Evolutionary conservation across 2,797 vertebrate genomes (phyloP).

Genomic region (Eptatretus atami): DNA sequence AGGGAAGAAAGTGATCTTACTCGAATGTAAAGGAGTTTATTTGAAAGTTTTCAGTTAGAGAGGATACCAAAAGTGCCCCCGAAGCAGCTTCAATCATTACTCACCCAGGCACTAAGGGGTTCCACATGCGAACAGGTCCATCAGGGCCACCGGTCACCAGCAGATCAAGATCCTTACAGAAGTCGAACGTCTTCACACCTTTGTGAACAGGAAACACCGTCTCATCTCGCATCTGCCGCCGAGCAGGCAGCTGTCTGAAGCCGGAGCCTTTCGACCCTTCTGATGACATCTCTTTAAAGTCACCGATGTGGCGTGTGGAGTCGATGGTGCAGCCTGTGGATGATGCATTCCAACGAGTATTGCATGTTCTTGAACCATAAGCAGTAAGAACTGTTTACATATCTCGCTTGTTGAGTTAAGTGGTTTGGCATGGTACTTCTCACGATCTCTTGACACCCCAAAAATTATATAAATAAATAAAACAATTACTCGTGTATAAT

Average conservation of each 20-base stretch:
- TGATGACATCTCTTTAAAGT: no score
- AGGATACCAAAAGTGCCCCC: background rate
- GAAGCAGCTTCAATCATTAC: constrained; percentile 7
- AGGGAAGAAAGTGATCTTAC: background rate
- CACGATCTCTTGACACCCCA: no score
- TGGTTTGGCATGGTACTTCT: no score
- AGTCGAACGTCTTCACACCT: constrained; percentile 22
- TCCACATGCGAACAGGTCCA: constrained; percentile 22
- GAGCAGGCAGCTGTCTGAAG: no score
- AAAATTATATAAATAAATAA: no score
- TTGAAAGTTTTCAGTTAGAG: background rate
- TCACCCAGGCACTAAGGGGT: constrained; percentile 19
- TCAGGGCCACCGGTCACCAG: constrained; percentile 25
- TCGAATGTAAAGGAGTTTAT: background rate
- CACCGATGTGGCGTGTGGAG: constrained; percentile 9
- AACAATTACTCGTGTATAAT: no score
- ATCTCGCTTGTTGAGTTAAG: no score
- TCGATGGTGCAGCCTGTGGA: constrained; percentile 16
- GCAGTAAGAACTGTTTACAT: no score
- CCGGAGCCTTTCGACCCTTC: no score
- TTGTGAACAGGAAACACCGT: constrained; percentile 16
- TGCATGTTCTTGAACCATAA: constrained; percentile 8
- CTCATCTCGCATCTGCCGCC: constrained; percentile 13
- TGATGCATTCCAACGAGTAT: constrained; percentile 11
- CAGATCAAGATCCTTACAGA: constrained; percentile 18